Conservation (phyloP, 2,797 vertebrate genomes). For the Denticeps clupeoides region DNA sequence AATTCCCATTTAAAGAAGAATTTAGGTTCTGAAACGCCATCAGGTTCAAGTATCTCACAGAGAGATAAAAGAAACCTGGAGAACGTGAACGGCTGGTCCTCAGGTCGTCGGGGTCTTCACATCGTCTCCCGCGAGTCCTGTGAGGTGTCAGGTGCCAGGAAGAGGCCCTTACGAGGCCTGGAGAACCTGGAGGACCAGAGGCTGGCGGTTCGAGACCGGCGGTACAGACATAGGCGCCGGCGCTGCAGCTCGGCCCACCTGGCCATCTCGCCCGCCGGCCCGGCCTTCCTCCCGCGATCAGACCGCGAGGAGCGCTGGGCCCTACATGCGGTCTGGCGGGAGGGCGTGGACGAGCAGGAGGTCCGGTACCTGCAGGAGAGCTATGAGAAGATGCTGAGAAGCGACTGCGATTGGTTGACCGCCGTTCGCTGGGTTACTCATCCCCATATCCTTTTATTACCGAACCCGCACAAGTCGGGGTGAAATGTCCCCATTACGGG, state of each 20-base stretch:
- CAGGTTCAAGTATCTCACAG: too few relatives aligned
- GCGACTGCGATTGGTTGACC: slow-evolving; percentile 76
- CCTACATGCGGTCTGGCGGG: slow-evolving; percentile 80
- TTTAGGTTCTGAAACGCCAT: too few relatives aligned
- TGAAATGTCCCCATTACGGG: too few relatives aligned
- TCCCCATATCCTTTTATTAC: slow-evolving; percentile 84
- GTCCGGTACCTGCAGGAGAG: slow-evolving; percentile 69
- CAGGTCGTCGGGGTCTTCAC: too few relatives aligned
- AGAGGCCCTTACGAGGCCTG: slow-evolving; percentile 65
- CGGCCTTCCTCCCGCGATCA: slow-evolving; percentile 58
- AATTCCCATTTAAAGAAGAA: too few relatives aligned
- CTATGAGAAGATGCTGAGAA: slow-evolving; percentile 72
- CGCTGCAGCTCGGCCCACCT: slow-evolving; percentile 48
- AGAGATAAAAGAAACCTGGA: too few relatives aligned
- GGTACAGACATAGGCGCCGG: slow-evolving; percentile 12
- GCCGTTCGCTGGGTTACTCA: slow-evolving; percentile 84
- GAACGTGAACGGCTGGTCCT: too few relatives aligned
- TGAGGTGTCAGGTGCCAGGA: too few relatives aligned
- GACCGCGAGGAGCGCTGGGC: slow-evolving; percentile 77
- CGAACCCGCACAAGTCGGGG: too few relatives aligned
- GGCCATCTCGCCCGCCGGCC: slow-evolving; percentile 41
- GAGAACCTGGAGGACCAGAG: slow-evolving; percentile 40
- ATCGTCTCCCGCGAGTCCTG: too few relatives aligned
- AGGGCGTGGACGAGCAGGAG: slow-evolving; percentile 86
- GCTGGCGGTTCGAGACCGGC: neutral